Evolutionary conservation across 1,140 invertebrate genomes (phyloP), one percentile per base, ranked within the genome.

Genomic region (Ptiloglossa arizonensis): DNA sequence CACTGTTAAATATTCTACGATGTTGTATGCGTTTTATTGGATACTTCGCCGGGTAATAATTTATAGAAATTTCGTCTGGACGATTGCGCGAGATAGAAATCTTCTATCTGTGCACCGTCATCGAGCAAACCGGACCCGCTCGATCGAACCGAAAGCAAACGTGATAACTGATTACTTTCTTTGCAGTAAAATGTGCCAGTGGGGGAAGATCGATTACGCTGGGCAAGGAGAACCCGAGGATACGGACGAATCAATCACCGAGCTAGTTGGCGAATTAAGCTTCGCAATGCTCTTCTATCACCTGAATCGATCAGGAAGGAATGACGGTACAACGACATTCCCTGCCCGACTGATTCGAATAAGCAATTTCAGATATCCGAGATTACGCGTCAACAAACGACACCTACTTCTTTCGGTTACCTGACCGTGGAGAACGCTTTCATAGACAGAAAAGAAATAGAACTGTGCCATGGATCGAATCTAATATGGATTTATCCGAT

Each of bases 241-340:
- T 80, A 84, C 80, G 77, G 77, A 84, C 71, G 69, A 87, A 86
- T 87, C 86, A 85, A 86, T 87, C 86, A 86, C 80, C 46, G 62
- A 69, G 75, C 71, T 50, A 72, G 81, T 68, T 68, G 81, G 38
- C 50, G 74, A 67, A 85, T 85, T 85, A 85, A 80, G 72, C 71
- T 70, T 19, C 57, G 48, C 71, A 72, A 76, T 68, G 44, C 17
- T 38, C 27, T 22, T 9, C 9, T 64, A 78, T 69, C 66, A 70
- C 35, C 57, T 72, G 64, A 80, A 83, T 84, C 82, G 82, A 84
- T 83, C 81, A 73, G 29, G 8, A 35, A 74, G 38, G 48, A 57
- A 59, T 41, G 44, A 17, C 56, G 32, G 29, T 66, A 54, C 54
- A 24, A 73, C 44, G 41, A 79, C 71, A 66, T 71, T 59, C 46